Evolutionary conservation across 2,888 invertebrate genomes (phyloP).

Genomic region (Shargacucullia verbasci): DNA sequence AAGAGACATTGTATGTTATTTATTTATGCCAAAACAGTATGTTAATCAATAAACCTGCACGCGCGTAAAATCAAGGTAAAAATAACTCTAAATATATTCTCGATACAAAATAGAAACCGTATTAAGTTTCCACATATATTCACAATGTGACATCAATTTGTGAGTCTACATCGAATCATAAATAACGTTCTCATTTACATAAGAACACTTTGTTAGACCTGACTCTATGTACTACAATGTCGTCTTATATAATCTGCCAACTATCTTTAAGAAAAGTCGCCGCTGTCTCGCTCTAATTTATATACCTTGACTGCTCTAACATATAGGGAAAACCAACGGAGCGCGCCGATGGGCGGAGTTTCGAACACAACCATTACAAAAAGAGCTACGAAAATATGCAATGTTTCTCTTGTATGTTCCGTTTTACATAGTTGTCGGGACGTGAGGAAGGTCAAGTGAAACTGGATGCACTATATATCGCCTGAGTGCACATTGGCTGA

Average conservation of each 20-base stretch:
- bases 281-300: conserved; percentile 76
- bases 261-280: conserved; percentile 87
- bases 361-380: conserved; percentile 64
- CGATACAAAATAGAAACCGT: conserved; percentile 45
- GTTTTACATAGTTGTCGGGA: conserved; percentile 61
- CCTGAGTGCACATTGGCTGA: conserved; percentile 89
- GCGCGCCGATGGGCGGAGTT: conserved; percentile 85
- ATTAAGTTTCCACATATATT: conserved; percentile 79
- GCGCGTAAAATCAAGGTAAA: conserved; percentile 46
- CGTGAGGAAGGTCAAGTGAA: conserved; percentile 60
- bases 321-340: conserved; percentile 73
- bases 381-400: conserved; percentile 74
- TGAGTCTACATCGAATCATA: conserved; percentile 72
- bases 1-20: conserved; percentile 6
- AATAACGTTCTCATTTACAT: conserved; percentile 86
- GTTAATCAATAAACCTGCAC: conserved; percentile 44
- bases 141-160: conserved; percentile 77
- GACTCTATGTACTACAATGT: conserved; percentile 81
- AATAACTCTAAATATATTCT: conserved; percentile 39
- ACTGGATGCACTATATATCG: conserved; percentile 84
- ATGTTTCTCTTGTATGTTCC: conserved; percentile 60
- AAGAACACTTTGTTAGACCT: conserved; percentile 79
- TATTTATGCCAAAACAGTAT: conserved; percentile 4
- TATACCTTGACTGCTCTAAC: conserved; percentile 71
- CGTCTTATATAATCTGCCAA: conserved; percentile 78